These are phyloP conservation scores for Caerostris extrusa DNA, from an alignment of 1,140 invertebrate genomes.

Conservation along the genomic window DNA sequence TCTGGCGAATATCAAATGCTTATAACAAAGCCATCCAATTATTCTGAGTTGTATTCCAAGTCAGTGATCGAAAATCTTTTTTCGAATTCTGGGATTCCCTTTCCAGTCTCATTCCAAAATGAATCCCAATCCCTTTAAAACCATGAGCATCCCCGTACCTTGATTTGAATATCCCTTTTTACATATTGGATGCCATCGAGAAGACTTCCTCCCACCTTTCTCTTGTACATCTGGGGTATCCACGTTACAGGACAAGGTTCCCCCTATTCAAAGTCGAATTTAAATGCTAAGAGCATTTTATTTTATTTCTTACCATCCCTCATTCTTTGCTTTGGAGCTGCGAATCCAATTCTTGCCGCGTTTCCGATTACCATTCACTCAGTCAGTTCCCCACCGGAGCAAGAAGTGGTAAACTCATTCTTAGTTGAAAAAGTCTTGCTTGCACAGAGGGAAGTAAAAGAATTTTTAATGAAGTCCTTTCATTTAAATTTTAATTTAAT, in stretches of 20 bases:
- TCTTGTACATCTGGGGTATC: background rate
- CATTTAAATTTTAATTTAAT: no score
- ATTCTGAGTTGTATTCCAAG: no score
- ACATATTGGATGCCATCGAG: background rate
- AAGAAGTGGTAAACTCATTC: conserved; percentile 40
- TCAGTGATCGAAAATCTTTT: no score
- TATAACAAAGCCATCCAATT: no score
- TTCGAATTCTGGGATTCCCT: no score
- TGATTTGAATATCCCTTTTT: background rate
- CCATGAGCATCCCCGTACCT: background rate
- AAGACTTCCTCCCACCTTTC: no score
- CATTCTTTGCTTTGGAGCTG: background rate
- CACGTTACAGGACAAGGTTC: background rate
- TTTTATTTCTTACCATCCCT: no score
- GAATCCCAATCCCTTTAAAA: background rate
- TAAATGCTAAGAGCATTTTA: conserved; percentile 49
- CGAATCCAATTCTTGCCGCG: conserved; percentile 11
- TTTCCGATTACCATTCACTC: conserved; percentile 57
- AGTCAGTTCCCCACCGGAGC: background rate
- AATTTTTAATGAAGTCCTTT: no score
- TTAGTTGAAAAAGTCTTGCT: conserved; percentile 15
- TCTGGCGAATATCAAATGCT: no score
- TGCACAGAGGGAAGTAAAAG: background rate
- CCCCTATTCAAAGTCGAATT: background rate
- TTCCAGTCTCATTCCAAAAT: background rate